Evolutionary conservation across 2,113 vertebrate genomes (phyloP).

Genomic region (Rhinichthys klamathensis): DNA sequence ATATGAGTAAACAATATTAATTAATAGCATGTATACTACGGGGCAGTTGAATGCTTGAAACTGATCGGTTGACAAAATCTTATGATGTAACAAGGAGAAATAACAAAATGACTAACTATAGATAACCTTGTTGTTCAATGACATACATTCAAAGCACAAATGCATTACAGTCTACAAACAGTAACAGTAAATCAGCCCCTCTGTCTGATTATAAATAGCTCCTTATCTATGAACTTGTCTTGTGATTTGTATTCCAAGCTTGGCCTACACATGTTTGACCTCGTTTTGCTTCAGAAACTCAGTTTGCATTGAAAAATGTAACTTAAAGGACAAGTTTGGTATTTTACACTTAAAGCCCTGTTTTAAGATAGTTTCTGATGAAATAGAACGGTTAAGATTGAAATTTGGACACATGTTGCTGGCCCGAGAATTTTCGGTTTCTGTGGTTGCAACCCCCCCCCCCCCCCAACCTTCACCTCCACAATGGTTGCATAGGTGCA

Average conservation of each 20-base stretch:
- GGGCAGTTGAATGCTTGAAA: too few relatives aligned
- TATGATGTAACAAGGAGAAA: constrained; percentile 24
- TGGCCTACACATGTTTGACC: constrained; percentile 19
- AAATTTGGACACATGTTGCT: too few relatives aligned
- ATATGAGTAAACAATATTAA: not conserved
- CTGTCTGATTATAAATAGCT: constrained; percentile 6
- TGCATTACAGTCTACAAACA: constrained; percentile 11
- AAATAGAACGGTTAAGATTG: too few relatives aligned
- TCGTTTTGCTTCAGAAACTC: constrained; percentile 18
- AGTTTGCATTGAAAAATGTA: constrained; percentile 21
- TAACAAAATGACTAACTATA: not conserved
- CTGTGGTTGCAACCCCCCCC: too few relatives aligned
- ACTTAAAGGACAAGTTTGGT: too few relatives aligned
- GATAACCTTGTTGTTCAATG: not conserved
- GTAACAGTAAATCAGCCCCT: not conserved
- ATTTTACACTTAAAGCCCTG: too few relatives aligned
- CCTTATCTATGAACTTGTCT: not conserved
- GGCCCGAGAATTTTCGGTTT: too few relatives aligned
- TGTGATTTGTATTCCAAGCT: constrained; percentile 28
- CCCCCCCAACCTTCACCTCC: too few relatives aligned
- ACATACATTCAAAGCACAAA: not conserved
- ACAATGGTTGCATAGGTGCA: too few relatives aligned
- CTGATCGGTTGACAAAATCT: too few relatives aligned
- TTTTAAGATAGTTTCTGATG: too few relatives aligned
- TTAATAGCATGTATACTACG: not conserved